Percentiles rank a stretch among this genome's conserved stretches.
Conservation (phyloP, 2,113 vertebrate species). For the Parus major region DNA sequence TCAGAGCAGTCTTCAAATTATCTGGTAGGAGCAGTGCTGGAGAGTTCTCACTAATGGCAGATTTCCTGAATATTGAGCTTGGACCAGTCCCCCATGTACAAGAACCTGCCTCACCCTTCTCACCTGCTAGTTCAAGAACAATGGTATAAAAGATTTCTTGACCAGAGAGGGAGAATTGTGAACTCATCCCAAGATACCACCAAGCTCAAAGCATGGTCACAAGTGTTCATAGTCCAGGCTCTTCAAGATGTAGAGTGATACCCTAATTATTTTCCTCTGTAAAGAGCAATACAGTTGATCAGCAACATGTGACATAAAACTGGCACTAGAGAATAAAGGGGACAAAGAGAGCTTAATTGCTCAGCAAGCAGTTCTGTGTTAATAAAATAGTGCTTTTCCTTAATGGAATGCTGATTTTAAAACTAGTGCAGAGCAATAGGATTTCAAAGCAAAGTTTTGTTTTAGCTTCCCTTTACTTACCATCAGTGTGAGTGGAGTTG, state of each 20-base stretch:
- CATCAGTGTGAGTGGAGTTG: rapidly evolving
- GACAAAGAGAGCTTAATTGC: neutral
- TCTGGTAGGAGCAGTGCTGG: neutral
- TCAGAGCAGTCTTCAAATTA: neutral
- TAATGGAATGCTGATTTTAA: neutral
- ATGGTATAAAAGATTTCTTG: neutral
- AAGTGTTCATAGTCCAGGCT: neutral
- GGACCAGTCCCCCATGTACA: rapidly evolving
- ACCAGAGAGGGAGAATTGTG: neutral
- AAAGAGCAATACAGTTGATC: neutral
- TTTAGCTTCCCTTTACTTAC: neutral
- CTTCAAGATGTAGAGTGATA: neutral
- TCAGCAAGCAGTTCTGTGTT: neutral
- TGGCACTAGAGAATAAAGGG: neutral
- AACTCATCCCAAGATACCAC: neutral
- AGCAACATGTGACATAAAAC: neutral
- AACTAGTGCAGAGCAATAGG: neutral
- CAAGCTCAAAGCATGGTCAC: neutral
- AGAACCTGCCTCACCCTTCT: neutral
- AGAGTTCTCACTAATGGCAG: neutral
- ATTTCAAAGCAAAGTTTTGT: neutral
- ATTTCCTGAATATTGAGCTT: neutral
- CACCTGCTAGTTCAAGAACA: neutral
- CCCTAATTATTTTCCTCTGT: neutral
- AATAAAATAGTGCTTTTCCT: neutral